Base-by-base conservation (phyloP, 2,888 invertebrate species). In the Volucella inflata region DNA sequence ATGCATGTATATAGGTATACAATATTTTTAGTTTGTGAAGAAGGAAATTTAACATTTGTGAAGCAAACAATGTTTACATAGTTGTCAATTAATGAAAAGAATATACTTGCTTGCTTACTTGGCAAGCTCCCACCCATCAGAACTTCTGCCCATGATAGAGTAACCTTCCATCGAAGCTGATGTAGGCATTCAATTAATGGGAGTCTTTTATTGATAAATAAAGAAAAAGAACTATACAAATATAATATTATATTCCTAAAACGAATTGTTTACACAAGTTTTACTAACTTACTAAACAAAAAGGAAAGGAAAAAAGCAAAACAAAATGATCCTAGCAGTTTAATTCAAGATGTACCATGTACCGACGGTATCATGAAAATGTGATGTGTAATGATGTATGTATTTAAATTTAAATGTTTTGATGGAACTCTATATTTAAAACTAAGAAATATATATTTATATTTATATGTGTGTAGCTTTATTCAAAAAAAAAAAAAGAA, bases 391-490 rank as follows among this genome's bases (percentile, higher is more conserved):
- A 48, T 68, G 40, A 71, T 74, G 65, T 55, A 38, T 50, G 48
- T 65, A 55, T 62, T 46, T 44, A 78, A 53, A 55, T 62, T 46
- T 44, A 78, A 53, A 72, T 72, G 78, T 62, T 77, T 77, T 77
- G 65, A 67, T 78, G 57, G 50, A 72, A 72, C 55, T 77, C 72
- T 72, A 60, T 77, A 77, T 55, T 72, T 83, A 50, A 70, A 83
- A 77, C 70, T 40, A 38, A 17, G 42, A 30, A 78, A 17, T 36
- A 60, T 21, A 74, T 44, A 21, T 21, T 30, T 16, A 65, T 48
- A 46, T 36, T 9, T 44, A 36, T 36, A 10, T 53, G 55, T 57
- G 48, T 65, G 57, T 53, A 62, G 21, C 44, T 64, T 53, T 59
- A 75, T 65, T 40, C 44, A 17, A n/a, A n/a, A n/a, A n/a, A n/a